phyloP scores from a whole-genome alignment of 2,888 invertebrate species.

The Scelioninae gen. 2 region DNA sequence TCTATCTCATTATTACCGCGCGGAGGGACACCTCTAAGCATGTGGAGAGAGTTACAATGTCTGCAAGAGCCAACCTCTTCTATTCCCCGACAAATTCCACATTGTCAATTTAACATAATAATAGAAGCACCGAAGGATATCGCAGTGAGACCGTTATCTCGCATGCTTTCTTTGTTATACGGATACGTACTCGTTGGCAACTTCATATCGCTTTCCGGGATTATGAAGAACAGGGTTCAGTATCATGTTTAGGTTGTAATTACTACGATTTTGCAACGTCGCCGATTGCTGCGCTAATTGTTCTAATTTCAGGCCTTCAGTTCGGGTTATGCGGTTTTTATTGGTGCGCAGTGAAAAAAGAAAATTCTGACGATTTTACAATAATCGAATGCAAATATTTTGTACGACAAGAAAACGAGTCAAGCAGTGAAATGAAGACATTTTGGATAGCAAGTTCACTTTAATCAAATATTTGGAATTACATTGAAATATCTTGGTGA shows the following conservation, averaged over 20 bases:
- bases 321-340: no score
- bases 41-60: conserved; percentile 58
- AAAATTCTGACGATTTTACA: no score
- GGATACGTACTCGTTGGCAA: conserved; percentile 8
- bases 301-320: no score
- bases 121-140: conserved; percentile 57
- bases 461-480: no score
- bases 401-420: no score
- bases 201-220: conserved; percentile 7
- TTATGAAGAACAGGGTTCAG: background rate
- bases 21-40: conserved; percentile 59
- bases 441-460: no score
- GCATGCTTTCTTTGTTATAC: conserved; percentile 31
- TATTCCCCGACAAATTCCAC: conserved; percentile 37
- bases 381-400: no score
- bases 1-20: conserved; percentile 69
- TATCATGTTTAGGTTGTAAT: background rate
- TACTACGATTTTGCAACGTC: background rate
- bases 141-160: conserved; percentile 48
- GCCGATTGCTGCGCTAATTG: no score
- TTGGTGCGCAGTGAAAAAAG: no score
- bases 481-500: no score
- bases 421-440: no score
- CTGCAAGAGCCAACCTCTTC: conserved; percentile 45
- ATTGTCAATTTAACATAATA: conserved; percentile 63